These are phyloP conservation scores for Euleptes europaea DNA, from an alignment of 2,113 vertebrate genomes.

Conservation along the genomic window DNA sequence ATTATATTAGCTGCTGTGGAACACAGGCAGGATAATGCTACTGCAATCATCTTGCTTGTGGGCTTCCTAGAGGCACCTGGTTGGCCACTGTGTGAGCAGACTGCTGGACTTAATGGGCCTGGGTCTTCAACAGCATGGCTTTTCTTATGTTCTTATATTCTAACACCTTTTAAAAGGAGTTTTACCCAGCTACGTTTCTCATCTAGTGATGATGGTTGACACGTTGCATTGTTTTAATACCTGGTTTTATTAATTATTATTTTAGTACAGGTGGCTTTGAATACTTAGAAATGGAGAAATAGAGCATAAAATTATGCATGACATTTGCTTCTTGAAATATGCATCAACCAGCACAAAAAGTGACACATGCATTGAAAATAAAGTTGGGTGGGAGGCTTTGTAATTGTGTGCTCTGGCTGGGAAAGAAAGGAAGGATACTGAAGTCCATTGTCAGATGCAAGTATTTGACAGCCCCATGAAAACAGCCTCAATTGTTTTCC, in stretches of 20 bases:
- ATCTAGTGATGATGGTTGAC: not conserved
- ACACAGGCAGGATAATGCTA: too few relatives aligned
- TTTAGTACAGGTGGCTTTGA: not conserved
- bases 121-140: too few relatives aligned
- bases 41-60: too few relatives aligned
- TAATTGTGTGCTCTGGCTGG: not conserved
- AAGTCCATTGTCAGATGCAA: not conserved
- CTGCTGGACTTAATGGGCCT: too few relatives aligned
- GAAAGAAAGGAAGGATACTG: not conserved
- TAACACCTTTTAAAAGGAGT: not conserved
- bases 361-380: too few relatives aligned
- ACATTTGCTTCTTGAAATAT: not conserved
- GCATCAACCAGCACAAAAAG: not conserved
- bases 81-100: too few relatives aligned
- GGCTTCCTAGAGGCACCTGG: too few relatives aligned
- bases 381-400: not conserved
- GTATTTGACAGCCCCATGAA: not conserved
- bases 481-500: not conserved
- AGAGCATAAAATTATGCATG: not conserved
- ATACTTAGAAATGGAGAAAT: not conserved
- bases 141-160: too few relatives aligned
- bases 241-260: not conserved
- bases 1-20: too few relatives aligned
- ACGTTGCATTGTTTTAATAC: not conserved
- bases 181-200: not conserved